Base-by-base conservation (phyloP, 2,113 vertebrate species). In the Myxocyprinus asiaticus region DNA sequence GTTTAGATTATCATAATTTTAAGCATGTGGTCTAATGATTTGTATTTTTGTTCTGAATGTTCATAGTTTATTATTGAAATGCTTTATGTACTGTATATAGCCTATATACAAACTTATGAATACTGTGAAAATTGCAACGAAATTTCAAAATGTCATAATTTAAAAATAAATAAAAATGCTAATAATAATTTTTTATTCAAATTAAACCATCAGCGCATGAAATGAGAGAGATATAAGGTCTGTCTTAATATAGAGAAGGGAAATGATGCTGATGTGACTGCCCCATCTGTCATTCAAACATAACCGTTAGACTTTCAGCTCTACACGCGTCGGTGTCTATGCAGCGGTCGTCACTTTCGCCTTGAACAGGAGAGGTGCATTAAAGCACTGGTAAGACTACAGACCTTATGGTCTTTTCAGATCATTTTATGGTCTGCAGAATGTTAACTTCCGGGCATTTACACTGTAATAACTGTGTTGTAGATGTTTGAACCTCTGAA, bases 191-290 rank as follows among this genome's bases (percentile, higher is more conserved):
- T 33, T 33, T 47, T 15, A 48, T 15, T 15, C 6, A 64, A 44
- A 7, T 4, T 4, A 22, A 51, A 68, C 4, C 5, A 11, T 68
- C 9, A 4, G 45, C 15, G 3, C 15, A 11, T 68, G 9, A 12
- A 68, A 6, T 1, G 14, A 66, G 8, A 33, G 22, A 33, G 1
- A 33, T 33, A 48, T 48, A 9, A 7, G 47, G n/a, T n/a, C n/a
- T 7, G 6, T 4, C 7, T 51, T n/a, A 55, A 55, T 43, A 56
- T 43, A n/a, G n/a, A n/a, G n/a, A n/a, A n/a, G 44, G 70, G 70
- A 73, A 61, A 42, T 73, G 70, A 73, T 55, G 43, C 68, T 33
- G 44, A 14, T 43, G 14, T 7, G 44, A 51, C 33, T 53, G 68
- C 68, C 68, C n/a, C 33, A 4, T 0, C 2, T 14, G 9, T 3